Evolutionary conservation across 2,113 vertebrate species (phyloP), one percentile per base, ranked within the genome.

Genomic region (Oenanthe oenanthe): DNA sequence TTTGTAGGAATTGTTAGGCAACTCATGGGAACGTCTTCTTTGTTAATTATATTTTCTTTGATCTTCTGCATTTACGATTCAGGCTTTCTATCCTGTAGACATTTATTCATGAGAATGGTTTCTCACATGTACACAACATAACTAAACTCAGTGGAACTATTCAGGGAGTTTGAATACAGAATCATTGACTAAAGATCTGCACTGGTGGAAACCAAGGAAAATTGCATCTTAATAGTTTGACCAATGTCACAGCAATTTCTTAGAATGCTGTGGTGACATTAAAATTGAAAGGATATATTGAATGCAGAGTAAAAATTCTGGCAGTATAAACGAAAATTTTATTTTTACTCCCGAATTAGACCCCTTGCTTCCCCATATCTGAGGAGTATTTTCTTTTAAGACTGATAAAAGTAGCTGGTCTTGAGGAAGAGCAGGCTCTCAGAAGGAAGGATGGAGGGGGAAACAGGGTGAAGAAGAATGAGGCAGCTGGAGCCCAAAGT

Each of bases 1-100:
- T 89, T 94, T 63, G 72, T n/a, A 89, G 79, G 53, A 92, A 84
- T n/a, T 84, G n/a, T 82, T 84, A 76, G 45, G 60, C 63, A 92
- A 24, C 85, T 92, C 88, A 65, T 84, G 86, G 92, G 83, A 93
- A 92, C 83, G 17, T 54, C 14, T 54, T 88, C 50, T 86, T 91
- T 88, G 40, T 74, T 95, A 86, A 92, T 93, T 90, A 61, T 31
- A 15, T 65, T 82, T 91, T 72, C 84, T 96, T 93, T 96, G 80
- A 95, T 89, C 80, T 82, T 68, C 48, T 63, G 4, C 17, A 62
- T 45, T 87, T 91, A 42, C 93, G 89, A 89, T 89, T 61, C 57
- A 85, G 53, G 7, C 7, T 34, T 17, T 32, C 47, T 17, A 36
- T 86, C 76, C 56, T 63, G 45, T 77, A 93, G 89, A 92, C 7